Conservation (phyloP, 1,140 invertebrate genomes). For the Euwallacea fornicatus region DNA sequence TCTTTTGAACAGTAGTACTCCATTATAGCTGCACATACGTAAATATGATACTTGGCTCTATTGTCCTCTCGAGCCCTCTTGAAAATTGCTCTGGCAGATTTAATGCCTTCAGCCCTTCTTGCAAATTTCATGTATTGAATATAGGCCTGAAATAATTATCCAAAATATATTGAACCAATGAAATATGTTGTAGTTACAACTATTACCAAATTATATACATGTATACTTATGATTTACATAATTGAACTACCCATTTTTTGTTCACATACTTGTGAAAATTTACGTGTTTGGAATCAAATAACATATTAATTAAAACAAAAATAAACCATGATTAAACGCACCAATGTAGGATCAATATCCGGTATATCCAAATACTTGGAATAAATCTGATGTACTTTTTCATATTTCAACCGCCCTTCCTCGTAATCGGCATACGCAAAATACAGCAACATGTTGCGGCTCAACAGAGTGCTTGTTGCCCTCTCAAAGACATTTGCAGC, state of each 20-base stretch:
- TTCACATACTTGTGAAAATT: too few species aligned
- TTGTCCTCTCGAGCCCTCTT: slow-evolving; percentile 92
- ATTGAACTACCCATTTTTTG: too few species aligned
- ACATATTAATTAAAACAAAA: slow-evolving; percentile 35
- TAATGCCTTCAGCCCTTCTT: slow-evolving; percentile 95
- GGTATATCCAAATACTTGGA: slow-evolving; percentile 85
- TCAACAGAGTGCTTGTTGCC: slow-evolving; percentile 83
- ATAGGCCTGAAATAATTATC: slow-evolving; percentile 69
- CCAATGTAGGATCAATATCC: slow-evolving; percentile 93
- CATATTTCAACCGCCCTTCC: slow-evolving; percentile 93
- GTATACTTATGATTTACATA: too few species aligned
- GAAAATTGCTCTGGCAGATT: slow-evolving; percentile 91
- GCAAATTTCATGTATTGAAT: slow-evolving; percentile 99
- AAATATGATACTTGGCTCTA: slow-evolving; percentile 88
- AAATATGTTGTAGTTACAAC: too few species aligned
- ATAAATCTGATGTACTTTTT: slow-evolving; percentile 97
- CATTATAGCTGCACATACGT: slow-evolving; percentile 95
- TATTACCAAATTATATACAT: too few species aligned
- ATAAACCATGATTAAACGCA: slow-evolving; percentile 56
- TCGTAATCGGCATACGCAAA: slow-evolving; percentile 99
- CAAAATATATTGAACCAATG: too few species aligned
- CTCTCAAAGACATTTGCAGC: slow-evolving; percentile 92
- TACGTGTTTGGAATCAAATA: neutral
- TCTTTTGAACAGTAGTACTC: slow-evolving; percentile 99
- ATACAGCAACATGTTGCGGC: slow-evolving; percentile 90